Base-by-base conservation (phyloP, 2,797 vertebrate genomes). In the Gymnodraco acuticeps region DNA sequence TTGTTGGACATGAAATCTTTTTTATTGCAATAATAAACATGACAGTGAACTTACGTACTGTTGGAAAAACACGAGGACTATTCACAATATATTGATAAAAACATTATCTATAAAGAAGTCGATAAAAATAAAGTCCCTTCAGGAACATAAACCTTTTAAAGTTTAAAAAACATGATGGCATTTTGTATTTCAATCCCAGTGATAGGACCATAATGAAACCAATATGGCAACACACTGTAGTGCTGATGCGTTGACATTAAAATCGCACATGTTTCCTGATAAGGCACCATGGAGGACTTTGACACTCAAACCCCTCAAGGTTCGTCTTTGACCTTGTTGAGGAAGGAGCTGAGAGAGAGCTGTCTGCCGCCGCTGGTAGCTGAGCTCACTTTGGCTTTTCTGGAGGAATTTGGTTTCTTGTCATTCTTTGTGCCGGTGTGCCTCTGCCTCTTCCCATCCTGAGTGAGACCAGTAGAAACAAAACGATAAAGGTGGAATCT, bases 331-430 rank as follows among this genome's bases (percentile, higher is more conserved):
- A 92, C 59, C 0, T 82, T 75, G 64, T 82, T 91, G 52, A 95
- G 93, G 83, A 89, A 95, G 66, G 75, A 77, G 69, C 55, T 92
- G 71, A 95, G 88, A 0, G 81, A 88, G 11, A 91, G 92, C 81
- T 94, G 94, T 41, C 66, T 89, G 58, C 79, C 47, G n/a, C 64
- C 11, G 15, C 64, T 12, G 14, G 56, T 70, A 2, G 58, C 69
- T 45, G 75, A 53, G 42, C 63, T 46, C 9, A 31, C 0, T 80
- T 66, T 88, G 14, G 42, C 0, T 23, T 82, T 92, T 82, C 89
- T 92, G 2, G 78, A 79, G 5, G 20, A 71, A 51, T 71, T 72
- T 27, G 2, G 41, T 54, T 72, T 88, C 67, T 77, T 84, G 11
- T 75, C 51, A 10, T 38, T 85, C 73, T 85, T 88, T 20, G 42